A percentile compares a stretch with the other conserved stretches of the same genome.
Conservation (phyloP, 2,113 vertebrate species). For the Ellobius talpinus region DNA sequence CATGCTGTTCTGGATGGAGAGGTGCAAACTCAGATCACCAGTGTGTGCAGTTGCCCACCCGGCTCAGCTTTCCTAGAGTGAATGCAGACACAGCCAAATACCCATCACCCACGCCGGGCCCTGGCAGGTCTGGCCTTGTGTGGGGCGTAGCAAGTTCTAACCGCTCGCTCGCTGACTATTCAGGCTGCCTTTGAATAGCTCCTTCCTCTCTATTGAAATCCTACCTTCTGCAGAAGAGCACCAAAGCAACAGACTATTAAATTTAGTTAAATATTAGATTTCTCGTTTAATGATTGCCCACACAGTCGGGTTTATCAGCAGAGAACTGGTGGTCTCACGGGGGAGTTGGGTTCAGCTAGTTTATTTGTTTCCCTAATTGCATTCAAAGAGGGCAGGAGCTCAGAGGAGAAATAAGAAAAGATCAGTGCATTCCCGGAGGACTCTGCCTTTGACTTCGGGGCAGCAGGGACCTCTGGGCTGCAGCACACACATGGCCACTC, state of each 20-base stretch:
- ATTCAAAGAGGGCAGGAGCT: constrained; percentile 85
- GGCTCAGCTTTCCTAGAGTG: background rate
- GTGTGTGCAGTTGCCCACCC: background rate
- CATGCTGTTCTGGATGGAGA: background rate
- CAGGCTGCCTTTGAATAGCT: constrained; percentile 73
- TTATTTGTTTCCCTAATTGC: constrained; percentile 92
- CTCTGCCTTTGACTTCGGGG: constrained; percentile 82
- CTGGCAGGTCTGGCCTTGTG: constrained; percentile 13
- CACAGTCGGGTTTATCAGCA: constrained; percentile 90
- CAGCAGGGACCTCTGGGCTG: constrained; percentile 83
- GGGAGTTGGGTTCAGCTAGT: constrained; percentile 85
- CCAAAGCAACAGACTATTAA: constrained; percentile 85
- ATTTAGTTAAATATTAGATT: constrained; percentile 89
- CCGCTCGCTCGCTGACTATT: background rate
- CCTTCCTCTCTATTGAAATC: constrained; percentile 78
- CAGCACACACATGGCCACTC: constrained; percentile 85
- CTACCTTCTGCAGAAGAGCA: constrained; percentile 73
- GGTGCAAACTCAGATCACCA: background rate
- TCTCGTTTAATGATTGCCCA: constrained; percentile 89
- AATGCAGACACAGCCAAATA: background rate
- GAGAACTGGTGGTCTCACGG: constrained; percentile 85
- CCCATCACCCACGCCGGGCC: background rate
- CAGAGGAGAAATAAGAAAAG: constrained; percentile 84
- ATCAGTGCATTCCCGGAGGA: constrained; percentile 86
- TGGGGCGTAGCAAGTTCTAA: fast-evolving